These are phyloP conservation scores for Papilio xuthus DNA, from an alignment of 1,140 invertebrate species.

Conservation along the genomic window DNA sequence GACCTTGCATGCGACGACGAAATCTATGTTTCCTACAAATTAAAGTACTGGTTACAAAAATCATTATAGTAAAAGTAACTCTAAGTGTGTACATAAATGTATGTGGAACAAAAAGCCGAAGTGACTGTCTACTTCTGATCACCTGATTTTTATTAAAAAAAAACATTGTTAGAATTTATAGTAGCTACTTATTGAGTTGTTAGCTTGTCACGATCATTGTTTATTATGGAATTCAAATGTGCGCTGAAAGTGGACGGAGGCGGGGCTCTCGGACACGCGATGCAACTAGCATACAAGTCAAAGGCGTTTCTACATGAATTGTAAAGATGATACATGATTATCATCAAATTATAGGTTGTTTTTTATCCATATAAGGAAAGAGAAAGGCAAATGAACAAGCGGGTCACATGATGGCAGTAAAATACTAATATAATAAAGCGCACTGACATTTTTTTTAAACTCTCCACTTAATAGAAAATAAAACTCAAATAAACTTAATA, in stretches of 20 bases:
- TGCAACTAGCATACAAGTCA: slow-evolving; percentile 38
- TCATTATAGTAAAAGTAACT: too few species aligned
- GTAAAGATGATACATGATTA: background rate
- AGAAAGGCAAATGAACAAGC: background rate
- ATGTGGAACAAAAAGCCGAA: too few species aligned
- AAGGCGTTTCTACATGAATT: slow-evolving; percentile 40
- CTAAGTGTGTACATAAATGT: too few species aligned
- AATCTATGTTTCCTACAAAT: too few species aligned
- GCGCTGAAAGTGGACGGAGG: slow-evolving; percentile 37
- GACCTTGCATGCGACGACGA: background rate
- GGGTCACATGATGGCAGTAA: background rate
- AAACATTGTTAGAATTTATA: background rate
- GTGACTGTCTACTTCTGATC: too few species aligned
- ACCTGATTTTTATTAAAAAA: too few species aligned
- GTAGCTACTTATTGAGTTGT: background rate
- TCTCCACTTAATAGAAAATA: too few species aligned
- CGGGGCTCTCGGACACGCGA: slow-evolving; percentile 41
- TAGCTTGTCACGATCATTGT: slow-evolving; percentile 21
- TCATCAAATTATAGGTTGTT: slow-evolving; percentile 12
- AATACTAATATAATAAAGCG: too few species aligned
- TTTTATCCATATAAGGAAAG: background rate
- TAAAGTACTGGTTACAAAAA: too few species aligned
- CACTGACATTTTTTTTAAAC: too few species aligned
- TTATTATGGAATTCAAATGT: slow-evolving; percentile 36
- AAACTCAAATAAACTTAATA: background rate